Conservation (phyloP, 2,888 invertebrate species). For the Nymphalis c-album region DNA sequence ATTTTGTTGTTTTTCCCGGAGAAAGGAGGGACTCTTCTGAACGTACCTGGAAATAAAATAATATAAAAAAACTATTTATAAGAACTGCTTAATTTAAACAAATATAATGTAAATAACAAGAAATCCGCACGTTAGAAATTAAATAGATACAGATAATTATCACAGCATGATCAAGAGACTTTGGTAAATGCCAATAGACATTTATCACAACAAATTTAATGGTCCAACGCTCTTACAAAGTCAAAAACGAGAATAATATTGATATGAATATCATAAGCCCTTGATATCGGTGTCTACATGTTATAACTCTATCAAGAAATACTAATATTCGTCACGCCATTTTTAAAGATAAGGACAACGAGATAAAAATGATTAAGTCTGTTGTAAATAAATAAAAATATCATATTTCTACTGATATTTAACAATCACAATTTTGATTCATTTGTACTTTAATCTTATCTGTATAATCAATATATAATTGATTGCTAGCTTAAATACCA, state of each 20-base stretch:
- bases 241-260: neutral
- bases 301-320: neutral
- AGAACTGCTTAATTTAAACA: too few relatives aligned
- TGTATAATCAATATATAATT: neutral
- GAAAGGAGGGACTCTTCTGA: constrained; percentile 76
- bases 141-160: too few relatives aligned
- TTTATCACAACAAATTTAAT: neutral
- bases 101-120: too few relatives aligned
- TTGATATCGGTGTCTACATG: neutral
- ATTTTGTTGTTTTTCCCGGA: constrained; percentile 66
- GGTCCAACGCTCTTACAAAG: neutral
- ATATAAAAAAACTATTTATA: too few relatives aligned
- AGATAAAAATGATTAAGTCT: neutral
- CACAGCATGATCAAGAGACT: too few relatives aligned
- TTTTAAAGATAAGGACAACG: constrained; percentile 1
- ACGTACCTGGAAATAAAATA: constrained; percentile 71
- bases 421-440: constrained; percentile 4
- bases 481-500: too few relatives aligned
- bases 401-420: neutral
- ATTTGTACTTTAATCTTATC: constrained; percentile 2
- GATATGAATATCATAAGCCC: neutral
- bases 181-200: too few relatives aligned
- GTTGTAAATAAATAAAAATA: neutral
- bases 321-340: neutral
- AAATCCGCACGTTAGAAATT: too few relatives aligned